These are phyloP conservation scores for Apis cerana DNA, from an alignment of 1,140 invertebrate genomes.

Conservation along the genomic window DNA sequence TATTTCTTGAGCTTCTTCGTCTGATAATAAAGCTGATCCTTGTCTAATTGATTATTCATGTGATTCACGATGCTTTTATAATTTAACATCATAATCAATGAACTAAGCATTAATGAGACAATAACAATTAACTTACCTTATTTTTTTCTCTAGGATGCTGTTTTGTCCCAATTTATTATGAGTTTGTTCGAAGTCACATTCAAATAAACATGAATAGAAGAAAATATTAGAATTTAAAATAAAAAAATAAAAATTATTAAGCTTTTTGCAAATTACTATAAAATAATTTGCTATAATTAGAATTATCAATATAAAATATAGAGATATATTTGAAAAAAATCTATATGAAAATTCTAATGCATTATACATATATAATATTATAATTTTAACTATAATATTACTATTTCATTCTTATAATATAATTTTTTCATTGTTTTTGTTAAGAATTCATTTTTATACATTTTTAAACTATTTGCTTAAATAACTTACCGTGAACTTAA, in stretches of 20 bases:
- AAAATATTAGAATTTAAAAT: conserved; percentile 60
- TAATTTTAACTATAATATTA: conserved; percentile 6
- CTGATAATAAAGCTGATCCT: conserved; percentile 87
- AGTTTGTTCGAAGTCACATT: conserved; percentile 54
- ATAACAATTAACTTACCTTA: conserved; percentile 84
- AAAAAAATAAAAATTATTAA: conserved; percentile 49
- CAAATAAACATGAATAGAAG: conserved; percentile 58
- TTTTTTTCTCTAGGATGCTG: conserved; percentile 90
- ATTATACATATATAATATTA: not conserved
- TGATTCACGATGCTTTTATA: conserved; percentile 28
- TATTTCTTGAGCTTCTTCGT: conserved; percentile 93
- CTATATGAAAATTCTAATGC: conserved; percentile 13
- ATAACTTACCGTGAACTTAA: conserved; percentile 87
- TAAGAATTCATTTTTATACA: not conserved
- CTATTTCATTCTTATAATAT: not conserved
- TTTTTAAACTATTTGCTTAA: not conserved
- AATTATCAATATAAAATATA: conserved; percentile 23
- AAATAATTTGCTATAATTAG: conserved; percentile 38
- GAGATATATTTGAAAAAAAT: conserved; percentile 3
- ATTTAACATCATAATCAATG: conserved; percentile 28
- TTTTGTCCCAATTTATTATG: conserved; percentile 47
- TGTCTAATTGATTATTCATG: conserved; percentile 81
- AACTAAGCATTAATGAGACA: conserved; percentile 33
- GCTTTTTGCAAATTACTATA: conserved; percentile 33
- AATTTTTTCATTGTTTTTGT: not conserved